These are phyloP conservation scores for Hestina assimilis DNA, from an alignment of 1,140 invertebrate genomes.

Conservation along the genomic window DNA sequence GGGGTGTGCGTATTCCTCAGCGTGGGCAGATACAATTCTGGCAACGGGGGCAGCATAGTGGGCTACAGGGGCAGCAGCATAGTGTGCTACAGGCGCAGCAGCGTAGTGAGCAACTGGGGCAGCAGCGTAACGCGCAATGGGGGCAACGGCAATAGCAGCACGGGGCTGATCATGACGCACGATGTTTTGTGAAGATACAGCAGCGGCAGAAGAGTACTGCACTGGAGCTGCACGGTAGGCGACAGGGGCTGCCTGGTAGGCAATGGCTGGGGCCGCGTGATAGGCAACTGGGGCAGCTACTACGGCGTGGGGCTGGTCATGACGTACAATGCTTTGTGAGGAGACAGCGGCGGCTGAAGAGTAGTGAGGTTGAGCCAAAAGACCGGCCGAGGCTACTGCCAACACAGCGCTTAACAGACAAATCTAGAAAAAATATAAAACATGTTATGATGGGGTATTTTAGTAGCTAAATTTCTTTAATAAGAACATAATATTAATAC, in stretches of 20 bases:
- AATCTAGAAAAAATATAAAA: not conserved
- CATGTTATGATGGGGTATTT: not conserved
- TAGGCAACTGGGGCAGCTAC: not conserved
- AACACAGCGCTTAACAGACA: slow-evolving; percentile 7
- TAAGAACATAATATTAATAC: slow-evolving; percentile 15
- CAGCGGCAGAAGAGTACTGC: slow-evolving; percentile 4
- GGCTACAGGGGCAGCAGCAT: slow-evolving; percentile 15
- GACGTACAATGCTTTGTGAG: slow-evolving; percentile 50
- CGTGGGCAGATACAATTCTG: slow-evolving; percentile 10
- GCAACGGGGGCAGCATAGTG: slow-evolving; percentile 13
- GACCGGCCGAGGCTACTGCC: slow-evolving; percentile 27
- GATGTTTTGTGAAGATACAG: slow-evolving; percentile 14
- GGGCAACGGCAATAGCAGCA: slow-evolving; percentile 38
- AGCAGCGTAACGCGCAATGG: slow-evolving; percentile 39
- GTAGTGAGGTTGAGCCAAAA: slow-evolving; percentile 43
- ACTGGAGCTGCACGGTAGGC: not conserved
- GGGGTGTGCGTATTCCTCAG: slow-evolving; percentile 52
- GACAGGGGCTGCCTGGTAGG: not conserved
- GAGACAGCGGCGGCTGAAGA: slow-evolving; percentile 47
- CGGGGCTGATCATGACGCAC: slow-evolving; percentile 16
- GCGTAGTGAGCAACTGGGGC: slow-evolving; percentile 47
- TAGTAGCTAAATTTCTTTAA: not conserved
- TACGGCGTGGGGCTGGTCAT: slow-evolving; percentile 31
- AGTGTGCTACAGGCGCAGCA: slow-evolving; percentile 28
- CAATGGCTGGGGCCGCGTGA: not conserved